Base-by-base conservation (phyloP, 2,113 vertebrate genomes). In the Chaetops frenatus region DNA sequence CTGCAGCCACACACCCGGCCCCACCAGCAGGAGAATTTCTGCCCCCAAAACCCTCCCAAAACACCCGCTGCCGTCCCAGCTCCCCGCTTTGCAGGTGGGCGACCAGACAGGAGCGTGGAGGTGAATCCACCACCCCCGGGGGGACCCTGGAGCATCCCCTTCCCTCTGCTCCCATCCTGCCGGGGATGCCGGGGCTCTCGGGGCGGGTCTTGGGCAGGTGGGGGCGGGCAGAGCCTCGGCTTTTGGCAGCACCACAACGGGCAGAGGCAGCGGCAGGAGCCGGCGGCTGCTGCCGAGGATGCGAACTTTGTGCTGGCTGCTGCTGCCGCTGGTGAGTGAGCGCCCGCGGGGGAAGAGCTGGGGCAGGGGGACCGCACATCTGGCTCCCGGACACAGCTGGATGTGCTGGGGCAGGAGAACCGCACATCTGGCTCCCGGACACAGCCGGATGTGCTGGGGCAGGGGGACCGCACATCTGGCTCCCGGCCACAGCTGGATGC, bases 291-390 rank as follows among this genome's bases (percentile, higher is more conserved):
- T 16, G 93, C 47, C 4, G 80, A 94, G 58, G 94, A 97, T 97
- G 96, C 20, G 23, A 89, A 95, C 66, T 97, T 95, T 95, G 87
- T 17, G 62, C 62, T 95, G 95, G 81, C 15, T 86, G 72, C 27
- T 89, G 50, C 86, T 96, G 0, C 92, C 97, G 29, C 90, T 91
- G 96, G 97, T 97, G 91, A 97, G 97, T 97, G 91, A 92, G 94
- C 10, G 61, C 29, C 78, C 51, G 25, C 29, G 38, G 69, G 18
- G 11, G 22, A 9, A 10, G 6, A 25, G 31, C 50, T 12, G 65
- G 40, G 29, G 38, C 14, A 19, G 14, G 20, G 48, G 11, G 6
- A 8, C 4, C 0, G 20, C 51, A 72, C 86, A 85, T 73, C 86
- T 81, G 86, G 64, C 12, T 44, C 11, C 71, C 36, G 31, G 2